phyloP scores from a whole-genome alignment of 2,113 vertebrate species.

The Scopus umbretta region DNA sequence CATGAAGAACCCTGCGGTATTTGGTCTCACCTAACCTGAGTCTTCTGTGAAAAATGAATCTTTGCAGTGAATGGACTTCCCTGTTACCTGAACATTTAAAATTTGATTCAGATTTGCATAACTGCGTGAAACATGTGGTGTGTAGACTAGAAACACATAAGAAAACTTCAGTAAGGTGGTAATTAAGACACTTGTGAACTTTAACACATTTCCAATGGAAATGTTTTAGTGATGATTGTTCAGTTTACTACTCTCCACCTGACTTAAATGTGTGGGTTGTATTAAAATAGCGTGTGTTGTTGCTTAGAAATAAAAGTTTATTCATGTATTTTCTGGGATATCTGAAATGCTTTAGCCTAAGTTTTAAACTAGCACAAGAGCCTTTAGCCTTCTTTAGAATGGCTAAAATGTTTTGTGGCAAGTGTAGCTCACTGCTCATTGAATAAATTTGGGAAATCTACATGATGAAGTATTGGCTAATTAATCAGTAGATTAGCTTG shows the following conservation, averaged over 20 bases:
- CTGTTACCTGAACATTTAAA: constrained; percentile 54
- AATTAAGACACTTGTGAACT: constrained; percentile 45
- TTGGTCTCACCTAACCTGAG: constrained; percentile 43
- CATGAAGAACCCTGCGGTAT: constrained; percentile 56
- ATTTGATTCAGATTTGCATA: constrained; percentile 68
- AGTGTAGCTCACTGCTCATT: not conserved
- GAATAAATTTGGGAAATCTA: not conserved
- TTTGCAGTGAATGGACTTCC: constrained; percentile 75
- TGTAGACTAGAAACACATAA: constrained; percentile 75
- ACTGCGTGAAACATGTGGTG: constrained; percentile 48
- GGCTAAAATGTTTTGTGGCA: not conserved
- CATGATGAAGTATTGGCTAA: not conserved
- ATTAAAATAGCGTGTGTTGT: constrained; percentile 72
- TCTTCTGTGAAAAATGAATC: constrained; percentile 71
- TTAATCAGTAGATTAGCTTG: not conserved
- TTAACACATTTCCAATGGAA: constrained; percentile 81
- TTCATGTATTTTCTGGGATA: constrained; percentile 46
- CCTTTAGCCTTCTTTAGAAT: not conserved
- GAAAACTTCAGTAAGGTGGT: constrained; percentile 77
- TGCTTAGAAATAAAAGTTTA: constrained; percentile 73
- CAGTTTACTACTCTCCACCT: constrained; percentile 67
- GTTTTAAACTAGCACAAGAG: not conserved
- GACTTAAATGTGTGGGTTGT: constrained; percentile 73
- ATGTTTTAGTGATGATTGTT: constrained; percentile 72
- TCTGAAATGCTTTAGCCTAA: constrained; percentile 24